phyloP scores from a whole-genome alignment of 2,888 invertebrate species.

The Amiota minor region DNA sequence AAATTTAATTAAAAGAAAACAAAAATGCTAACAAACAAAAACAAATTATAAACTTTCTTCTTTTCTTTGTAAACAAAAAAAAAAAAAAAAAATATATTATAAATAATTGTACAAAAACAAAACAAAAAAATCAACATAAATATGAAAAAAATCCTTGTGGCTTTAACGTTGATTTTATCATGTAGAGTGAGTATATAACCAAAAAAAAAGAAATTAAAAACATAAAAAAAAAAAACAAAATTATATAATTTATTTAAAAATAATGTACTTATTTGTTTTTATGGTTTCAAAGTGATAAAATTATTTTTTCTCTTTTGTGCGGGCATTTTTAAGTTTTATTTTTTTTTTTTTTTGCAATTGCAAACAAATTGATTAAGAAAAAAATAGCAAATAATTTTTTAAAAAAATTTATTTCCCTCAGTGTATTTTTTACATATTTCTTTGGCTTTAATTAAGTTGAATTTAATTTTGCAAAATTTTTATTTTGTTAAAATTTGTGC shows the following conservation, averaged over 20 bases:
- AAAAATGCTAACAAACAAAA: constrained; percentile 62
- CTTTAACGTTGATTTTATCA: constrained; percentile 67
- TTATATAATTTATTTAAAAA: constrained; percentile 28
- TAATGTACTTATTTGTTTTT: constrained; percentile 21
- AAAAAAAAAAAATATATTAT: constrained; percentile 31
- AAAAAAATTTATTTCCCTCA: constrained; percentile 41
- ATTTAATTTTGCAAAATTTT: constrained; percentile 18
- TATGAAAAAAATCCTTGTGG: constrained; percentile 53
- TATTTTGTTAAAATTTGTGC: neutral
- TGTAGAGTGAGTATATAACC: constrained; percentile 68
- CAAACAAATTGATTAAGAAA: constrained; percentile 23
- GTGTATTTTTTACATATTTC: constrained; percentile 29
- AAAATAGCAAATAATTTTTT: constrained; percentile 41
- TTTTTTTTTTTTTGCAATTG: constrained; percentile 30
- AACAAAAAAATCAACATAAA: constrained; percentile 36
- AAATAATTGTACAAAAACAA: constrained; percentile 37
- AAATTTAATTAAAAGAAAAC: neutral
- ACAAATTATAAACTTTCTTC: constrained; percentile 62
- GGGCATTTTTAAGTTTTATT: constrained; percentile 29
- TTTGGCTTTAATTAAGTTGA: neutral
- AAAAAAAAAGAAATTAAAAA: too few species aligned
- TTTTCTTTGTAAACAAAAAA: constrained; percentile 35
- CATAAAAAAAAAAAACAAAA: constrained; percentile 35
- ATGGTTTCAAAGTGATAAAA: constrained; percentile 31
- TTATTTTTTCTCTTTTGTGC: constrained; percentile 23